A percentile compares a stretch with the other conserved stretches of the same genome.
phyloP scores from a whole-genome alignment of 2,888 invertebrate species.

The Rhopalosiphum nymphaeae region DNA sequence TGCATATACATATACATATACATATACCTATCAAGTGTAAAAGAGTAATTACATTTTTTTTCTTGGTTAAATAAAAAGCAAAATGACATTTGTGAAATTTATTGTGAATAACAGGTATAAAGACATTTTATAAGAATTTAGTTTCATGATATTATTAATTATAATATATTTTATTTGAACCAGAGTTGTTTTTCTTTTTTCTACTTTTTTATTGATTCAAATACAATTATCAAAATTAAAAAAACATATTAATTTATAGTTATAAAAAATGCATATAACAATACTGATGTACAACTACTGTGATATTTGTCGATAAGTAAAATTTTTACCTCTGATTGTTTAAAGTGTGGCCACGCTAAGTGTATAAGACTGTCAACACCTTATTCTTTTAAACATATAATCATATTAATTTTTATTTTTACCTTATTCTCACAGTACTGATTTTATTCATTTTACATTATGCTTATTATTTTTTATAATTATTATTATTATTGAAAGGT shows the following conservation, averaged over 20 bases:
- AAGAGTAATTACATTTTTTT: background rate
- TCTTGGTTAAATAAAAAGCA: background rate
- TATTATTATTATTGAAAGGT: constrained; percentile 18
- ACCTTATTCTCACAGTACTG: constrained; percentile 36
- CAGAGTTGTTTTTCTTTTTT: constrained; percentile 45
- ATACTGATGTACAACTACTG: constrained; percentile 62
- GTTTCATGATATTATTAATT: constrained; percentile 11
- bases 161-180: background rate
- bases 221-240: constrained; percentile 30
- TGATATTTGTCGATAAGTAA: constrained; percentile 63
- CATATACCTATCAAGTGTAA: background rate
- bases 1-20: no score
- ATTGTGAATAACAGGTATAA: background rate
- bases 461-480: constrained; percentile 38
- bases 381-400: constrained; percentile 29
- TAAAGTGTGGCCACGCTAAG: constrained; percentile 41
- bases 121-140: background rate
- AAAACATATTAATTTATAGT: constrained; percentile 8
- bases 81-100: background rate
- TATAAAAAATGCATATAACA: constrained; percentile 44
- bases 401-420: constrained; percentile 23
- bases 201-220: constrained; percentile 34
- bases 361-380: constrained; percentile 55
- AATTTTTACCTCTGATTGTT: constrained; percentile 58
- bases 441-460: constrained; percentile 52